These are phyloP conservation scores for Sebastes miniatus DNA, from an alignment of 2,797 vertebrate genomes.

Conservation along the genomic window DNA sequence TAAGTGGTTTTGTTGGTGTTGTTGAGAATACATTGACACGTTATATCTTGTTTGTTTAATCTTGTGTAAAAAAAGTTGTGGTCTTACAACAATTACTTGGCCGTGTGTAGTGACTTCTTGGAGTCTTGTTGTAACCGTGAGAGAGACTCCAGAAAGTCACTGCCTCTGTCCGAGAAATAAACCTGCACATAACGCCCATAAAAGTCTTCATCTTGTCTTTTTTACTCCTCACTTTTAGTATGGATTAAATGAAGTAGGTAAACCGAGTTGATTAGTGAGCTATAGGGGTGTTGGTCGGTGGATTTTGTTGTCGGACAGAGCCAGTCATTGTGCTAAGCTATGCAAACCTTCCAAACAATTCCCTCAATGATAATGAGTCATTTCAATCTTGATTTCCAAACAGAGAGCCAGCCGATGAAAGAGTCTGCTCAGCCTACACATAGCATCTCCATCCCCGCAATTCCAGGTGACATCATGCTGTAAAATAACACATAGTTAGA, in stretches of 20 bases:
- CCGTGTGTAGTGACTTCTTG: neutral
- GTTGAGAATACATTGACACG: too few relatives aligned
- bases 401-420: slow-evolving; percentile 66
- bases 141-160: too few relatives aligned
- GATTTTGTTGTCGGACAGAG: neutral
- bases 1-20: too few relatives aligned
- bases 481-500: neutral
- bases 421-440: slow-evolving; percentile 32
- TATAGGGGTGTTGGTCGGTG: neutral
- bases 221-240: neutral
- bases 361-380: neutral
- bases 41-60: neutral
- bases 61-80: neutral
- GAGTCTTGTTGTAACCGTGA: neutral
- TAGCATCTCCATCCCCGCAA: slow-evolving; percentile 50
- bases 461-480: slow-evolving; percentile 66
- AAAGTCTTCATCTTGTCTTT: neutral
- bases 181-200: neutral
- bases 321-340: neutral
- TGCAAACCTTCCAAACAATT: neutral
- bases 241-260: neutral
- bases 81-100: neutral
- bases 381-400: slow-evolving; percentile 12
- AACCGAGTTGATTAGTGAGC: neutral
- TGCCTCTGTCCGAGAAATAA: neutral